Conservation (phyloP, 1,140 invertebrate species). For the Lutraria rhynchaena region DNA sequence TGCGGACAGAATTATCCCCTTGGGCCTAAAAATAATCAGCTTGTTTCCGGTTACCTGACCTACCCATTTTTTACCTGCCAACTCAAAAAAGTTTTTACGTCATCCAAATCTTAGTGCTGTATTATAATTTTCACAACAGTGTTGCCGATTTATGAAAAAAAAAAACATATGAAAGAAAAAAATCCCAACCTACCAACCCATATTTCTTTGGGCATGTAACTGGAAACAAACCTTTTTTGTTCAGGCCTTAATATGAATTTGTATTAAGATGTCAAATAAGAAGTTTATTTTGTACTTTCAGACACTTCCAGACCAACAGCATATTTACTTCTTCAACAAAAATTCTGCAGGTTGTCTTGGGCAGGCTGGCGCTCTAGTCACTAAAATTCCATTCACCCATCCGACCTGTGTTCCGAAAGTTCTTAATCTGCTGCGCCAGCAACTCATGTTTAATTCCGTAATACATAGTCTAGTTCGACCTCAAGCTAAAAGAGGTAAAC, state of each 20-base stretch:
- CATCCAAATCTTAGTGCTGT: too few species aligned
- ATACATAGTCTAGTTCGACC: slow-evolving; percentile 93
- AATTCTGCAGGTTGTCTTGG: slow-evolving; percentile 84
- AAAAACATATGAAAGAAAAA: too few species aligned
- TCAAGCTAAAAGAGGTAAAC: slow-evolving; percentile 86
- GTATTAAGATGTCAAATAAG: background rate
- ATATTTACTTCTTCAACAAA: slow-evolving; percentile 96
- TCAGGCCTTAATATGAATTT: background rate
- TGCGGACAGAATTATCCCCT: too few species aligned
- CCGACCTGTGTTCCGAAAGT: slow-evolving; percentile 96
- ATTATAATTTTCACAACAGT: too few species aligned
- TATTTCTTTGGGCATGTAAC: too few species aligned
- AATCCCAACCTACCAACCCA: too few species aligned
- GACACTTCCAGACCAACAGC: slow-evolving; percentile 94
- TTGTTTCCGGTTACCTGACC: too few species aligned
- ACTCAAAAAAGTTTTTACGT: too few species aligned
- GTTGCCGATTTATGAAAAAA: too few species aligned
- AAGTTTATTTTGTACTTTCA: slow-evolving; percentile 83
- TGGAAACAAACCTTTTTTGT: too few species aligned
- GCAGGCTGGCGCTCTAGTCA: slow-evolving; percentile 91
- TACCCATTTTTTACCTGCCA: too few species aligned
- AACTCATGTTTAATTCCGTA: slow-evolving; percentile 95
- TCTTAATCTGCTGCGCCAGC: slow-evolving; percentile 91
- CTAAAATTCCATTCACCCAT: slow-evolving; percentile 95
- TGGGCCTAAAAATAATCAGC: too few species aligned